A percentile compares a stretch with the other conserved stretches of the same genome.
Evolutionary conservation across 2,113 vertebrate genomes (phyloP).

Genomic region (Rhinolophus sinicus): DNA sequence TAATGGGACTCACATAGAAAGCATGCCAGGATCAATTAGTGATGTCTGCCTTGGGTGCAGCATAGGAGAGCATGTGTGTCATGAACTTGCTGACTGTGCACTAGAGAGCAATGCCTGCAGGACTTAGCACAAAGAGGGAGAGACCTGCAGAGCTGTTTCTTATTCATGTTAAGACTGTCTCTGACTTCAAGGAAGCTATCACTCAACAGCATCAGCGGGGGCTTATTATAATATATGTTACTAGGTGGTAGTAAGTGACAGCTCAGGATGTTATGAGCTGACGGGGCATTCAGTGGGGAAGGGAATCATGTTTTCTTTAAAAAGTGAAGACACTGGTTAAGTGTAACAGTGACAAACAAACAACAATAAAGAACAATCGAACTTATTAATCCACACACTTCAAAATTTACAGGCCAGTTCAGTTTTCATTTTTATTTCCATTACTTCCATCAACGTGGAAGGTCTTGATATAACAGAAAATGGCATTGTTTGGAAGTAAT

Average conservation of each 20-base stretch:
- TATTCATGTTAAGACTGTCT: background rate
- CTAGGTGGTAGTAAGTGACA: background rate
- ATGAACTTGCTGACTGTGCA: background rate
- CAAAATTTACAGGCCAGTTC: background rate
- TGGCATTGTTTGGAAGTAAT: background rate
- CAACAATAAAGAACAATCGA: background rate
- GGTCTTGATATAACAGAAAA: background rate
- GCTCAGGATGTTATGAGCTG: background rate
- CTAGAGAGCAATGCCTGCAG: background rate
- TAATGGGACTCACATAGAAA: background rate
- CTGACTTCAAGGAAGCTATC: background rate
- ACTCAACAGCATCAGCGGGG: background rate
- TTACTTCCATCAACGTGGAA: background rate
- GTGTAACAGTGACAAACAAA: background rate
- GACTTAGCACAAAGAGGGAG: background rate
- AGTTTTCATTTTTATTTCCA: background rate
- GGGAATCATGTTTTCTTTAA: background rate
- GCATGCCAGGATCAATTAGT: background rate
- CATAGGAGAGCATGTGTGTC: background rate
- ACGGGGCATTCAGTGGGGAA: background rate
- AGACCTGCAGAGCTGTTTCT: background rate
- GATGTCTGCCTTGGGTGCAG: background rate
- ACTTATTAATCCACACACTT: slow-evolving; percentile 9
- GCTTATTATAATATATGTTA: background rate
- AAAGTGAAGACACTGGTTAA: background rate